Conservation (phyloP, 2,113 vertebrate species). For the Bos indicus region DNA sequence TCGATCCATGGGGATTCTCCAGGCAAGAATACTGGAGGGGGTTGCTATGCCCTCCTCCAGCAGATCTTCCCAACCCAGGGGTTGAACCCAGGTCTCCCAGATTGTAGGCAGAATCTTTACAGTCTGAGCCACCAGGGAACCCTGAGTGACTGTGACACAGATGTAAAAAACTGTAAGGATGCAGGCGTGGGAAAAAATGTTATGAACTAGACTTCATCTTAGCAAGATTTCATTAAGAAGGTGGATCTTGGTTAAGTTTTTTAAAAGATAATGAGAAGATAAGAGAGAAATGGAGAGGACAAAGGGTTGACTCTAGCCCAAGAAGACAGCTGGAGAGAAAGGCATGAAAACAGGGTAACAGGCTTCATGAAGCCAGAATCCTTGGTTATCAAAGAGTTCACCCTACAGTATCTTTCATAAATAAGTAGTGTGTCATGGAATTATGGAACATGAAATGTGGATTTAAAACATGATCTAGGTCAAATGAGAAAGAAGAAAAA, state of each 20-base stretch:
- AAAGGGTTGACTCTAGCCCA: neutral
- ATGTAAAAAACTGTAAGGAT: neutral
- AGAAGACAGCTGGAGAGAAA: neutral
- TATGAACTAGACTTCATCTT: neutral
- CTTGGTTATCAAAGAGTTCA: neutral
- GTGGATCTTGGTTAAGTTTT: neutral
- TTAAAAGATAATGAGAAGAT: neutral
- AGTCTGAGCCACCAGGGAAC: neutral
- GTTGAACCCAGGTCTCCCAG: neutral
- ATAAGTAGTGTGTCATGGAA: neutral
- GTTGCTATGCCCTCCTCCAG: neutral
- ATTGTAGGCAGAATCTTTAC: neutral
- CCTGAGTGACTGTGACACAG: neutral
- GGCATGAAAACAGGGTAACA: rapidly evolving
- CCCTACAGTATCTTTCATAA: neutral
- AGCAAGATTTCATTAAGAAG: neutral
- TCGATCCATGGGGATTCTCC: neutral
- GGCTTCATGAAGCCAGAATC: neutral
- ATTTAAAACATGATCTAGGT: neutral
- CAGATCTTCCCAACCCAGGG: neutral
- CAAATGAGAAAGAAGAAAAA: conserved; percentile 49
- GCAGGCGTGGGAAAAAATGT: neutral
- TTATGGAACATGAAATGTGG: neutral
- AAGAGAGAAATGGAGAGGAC: neutral
- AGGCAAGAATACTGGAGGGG: neutral